phyloP scores from a whole-genome alignment of 2,113 vertebrate species.

The Arenaria interpres region DNA sequence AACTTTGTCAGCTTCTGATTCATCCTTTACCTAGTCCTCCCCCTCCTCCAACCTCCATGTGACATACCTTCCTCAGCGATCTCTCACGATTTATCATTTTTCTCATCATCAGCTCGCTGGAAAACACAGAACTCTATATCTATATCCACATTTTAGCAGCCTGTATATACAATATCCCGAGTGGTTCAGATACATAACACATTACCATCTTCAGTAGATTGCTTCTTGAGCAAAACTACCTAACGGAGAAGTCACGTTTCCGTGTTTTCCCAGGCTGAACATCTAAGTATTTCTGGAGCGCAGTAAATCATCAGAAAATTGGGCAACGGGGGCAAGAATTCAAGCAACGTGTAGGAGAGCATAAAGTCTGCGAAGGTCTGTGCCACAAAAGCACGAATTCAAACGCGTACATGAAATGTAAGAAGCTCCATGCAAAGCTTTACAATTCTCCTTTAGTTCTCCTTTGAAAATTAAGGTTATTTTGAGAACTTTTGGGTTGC shows the following conservation, averaged over 20 bases:
- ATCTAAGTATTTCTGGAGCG: background rate
- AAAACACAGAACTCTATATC: background rate
- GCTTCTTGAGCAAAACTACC: background rate
- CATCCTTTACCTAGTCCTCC: background rate
- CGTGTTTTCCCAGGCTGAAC: background rate
- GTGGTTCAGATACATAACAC: background rate
- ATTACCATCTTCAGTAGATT: background rate
- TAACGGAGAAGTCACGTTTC: background rate
- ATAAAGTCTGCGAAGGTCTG: background rate
- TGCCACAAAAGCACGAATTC: background rate
- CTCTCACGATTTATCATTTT: background rate
- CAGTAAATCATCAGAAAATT: background rate
- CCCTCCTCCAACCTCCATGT: background rate
- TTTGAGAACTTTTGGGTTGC: background rate
- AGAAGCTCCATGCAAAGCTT: background rate
- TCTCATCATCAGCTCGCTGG: background rate
- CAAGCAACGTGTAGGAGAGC: background rate
- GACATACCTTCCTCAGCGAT: background rate
- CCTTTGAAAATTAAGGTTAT: background rate
- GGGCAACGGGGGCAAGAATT: background rate
- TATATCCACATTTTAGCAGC: background rate
- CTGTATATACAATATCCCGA: background rate
- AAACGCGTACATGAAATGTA: background rate
- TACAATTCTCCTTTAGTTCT: background rate
- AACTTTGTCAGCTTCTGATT: constrained; percentile 36